Conservation (phyloP, 1,140 invertebrate genomes). For the Drosophila burlai region DNA sequence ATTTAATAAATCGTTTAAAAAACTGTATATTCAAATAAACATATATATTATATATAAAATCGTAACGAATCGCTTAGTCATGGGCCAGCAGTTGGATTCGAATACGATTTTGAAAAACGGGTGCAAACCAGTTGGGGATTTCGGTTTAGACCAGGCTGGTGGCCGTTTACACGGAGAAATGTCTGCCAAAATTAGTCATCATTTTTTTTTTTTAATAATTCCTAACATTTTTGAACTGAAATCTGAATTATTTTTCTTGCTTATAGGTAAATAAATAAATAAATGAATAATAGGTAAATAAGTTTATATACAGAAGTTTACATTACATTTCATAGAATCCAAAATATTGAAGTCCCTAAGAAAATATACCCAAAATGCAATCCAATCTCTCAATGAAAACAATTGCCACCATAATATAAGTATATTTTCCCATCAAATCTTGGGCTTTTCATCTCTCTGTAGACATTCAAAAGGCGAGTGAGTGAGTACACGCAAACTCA, state of each 20-base stretch:
- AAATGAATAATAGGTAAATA: too few species aligned
- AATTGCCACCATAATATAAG: not conserved
- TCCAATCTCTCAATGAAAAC: not conserved
- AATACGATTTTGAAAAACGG: constrained; percentile 9
- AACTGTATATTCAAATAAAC: not conserved
- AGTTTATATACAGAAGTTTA: too few species aligned
- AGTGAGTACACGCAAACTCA: not conserved
- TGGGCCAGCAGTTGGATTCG: not conserved
- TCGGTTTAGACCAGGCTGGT: constrained; percentile 13
- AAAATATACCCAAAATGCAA: not conserved
- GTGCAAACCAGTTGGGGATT: constrained; percentile 8
- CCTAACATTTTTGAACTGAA: too few species aligned
- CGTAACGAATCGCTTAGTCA: constrained; percentile 11
- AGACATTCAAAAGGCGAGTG: not conserved
- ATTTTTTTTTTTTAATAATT: too few species aligned
- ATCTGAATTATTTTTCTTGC: too few species aligned
- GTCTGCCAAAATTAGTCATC: too few species aligned
- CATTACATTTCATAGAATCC: too few species aligned
- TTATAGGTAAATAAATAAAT: too few species aligned
- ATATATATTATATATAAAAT: too few species aligned
- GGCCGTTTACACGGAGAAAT: not conserved
- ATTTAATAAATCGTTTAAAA: not conserved
- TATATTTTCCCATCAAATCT: not conserved
- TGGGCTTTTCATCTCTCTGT: not conserved
- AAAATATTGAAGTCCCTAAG: not conserved